A percentile compares a stretch with the other conserved stretches of the same genome.
These are phyloP conservation scores for Triplophysa tibetana DNA, from an alignment of 2,113 vertebrate genomes.

Conservation along the genomic window DNA sequence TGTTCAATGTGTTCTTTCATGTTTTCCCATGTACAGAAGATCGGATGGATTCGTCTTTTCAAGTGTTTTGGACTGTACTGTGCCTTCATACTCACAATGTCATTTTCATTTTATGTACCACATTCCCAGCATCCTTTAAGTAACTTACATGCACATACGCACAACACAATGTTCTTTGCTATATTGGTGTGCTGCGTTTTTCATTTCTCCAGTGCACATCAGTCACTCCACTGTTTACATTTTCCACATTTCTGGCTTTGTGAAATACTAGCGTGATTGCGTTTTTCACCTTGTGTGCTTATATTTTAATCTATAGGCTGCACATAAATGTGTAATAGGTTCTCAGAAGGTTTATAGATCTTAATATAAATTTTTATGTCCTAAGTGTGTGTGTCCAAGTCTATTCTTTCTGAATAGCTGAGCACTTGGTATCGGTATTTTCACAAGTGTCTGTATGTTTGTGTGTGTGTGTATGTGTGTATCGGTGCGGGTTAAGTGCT, in stretches of 20 bases:
- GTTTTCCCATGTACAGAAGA: no score
- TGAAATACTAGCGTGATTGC: not conserved
- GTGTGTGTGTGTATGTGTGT: conserved; percentile 38
- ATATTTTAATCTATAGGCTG: not conserved
- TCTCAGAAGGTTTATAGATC: not conserved
- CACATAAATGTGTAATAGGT: not conserved
- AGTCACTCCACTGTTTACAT: not conserved
- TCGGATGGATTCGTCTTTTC: no score
- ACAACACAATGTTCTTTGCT: not conserved
- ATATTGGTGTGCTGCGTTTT: not conserved
- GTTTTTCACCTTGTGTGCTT: conserved; percentile 7
- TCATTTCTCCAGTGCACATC: not conserved
- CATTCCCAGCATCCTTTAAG: not conserved
- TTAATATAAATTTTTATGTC: conserved; percentile 3
- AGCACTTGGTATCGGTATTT: conserved; percentile 29
- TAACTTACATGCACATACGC: not conserved
- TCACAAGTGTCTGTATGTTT: conserved; percentile 16
- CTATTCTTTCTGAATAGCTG: conserved; percentile 21
- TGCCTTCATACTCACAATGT: no score
- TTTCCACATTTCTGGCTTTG: not conserved
- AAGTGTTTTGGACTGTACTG: no score
- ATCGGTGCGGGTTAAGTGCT: conserved; percentile 51
- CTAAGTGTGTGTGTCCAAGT: conserved; percentile 12
- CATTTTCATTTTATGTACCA: no score
- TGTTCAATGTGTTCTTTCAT: not conserved